Evolutionary conservation across 2,797 vertebrate genomes (phyloP).

Genomic region (Masticophis lateralis): DNA sequence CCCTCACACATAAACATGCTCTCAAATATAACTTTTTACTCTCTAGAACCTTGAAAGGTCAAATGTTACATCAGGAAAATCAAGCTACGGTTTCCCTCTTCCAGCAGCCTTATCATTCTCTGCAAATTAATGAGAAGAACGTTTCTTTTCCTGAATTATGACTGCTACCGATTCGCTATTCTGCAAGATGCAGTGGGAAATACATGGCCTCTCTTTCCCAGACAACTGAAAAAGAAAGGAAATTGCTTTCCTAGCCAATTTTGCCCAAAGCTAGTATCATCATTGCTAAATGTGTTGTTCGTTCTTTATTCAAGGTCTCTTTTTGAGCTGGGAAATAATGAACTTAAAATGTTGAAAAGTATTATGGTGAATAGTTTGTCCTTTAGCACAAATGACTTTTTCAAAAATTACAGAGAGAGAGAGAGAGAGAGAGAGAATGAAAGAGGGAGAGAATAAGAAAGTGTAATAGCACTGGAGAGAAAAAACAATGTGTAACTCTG

Average conservation of each 20-base stretch:
- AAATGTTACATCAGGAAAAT: background rate
- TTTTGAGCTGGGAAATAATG: background rate
- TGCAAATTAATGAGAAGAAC: conserved; percentile 11
- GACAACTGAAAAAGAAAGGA: background rate
- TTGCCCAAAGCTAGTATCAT: background rate
- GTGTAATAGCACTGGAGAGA: background rate
- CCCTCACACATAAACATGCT: background rate
- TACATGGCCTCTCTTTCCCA: background rate
- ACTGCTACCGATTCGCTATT: background rate
- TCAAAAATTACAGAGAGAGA: background rate
- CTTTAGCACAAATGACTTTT: background rate
- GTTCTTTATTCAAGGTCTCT: background rate
- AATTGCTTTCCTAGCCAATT: background rate
- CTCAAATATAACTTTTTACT: background rate
- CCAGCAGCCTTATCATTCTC: background rate
- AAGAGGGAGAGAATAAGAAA: background rate
- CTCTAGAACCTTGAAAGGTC: background rate
- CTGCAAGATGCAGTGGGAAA: background rate
- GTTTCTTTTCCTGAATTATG: background rate
- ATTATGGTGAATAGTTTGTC: background rate
- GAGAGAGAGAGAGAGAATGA: background rate
- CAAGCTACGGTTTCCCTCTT: background rate
- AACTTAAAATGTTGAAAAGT: background rate
- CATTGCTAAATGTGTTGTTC: background rate
- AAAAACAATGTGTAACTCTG: background rate